Conservation (phyloP, 1,140 invertebrate genomes). For the Wasmannia auropunctata region DNA sequence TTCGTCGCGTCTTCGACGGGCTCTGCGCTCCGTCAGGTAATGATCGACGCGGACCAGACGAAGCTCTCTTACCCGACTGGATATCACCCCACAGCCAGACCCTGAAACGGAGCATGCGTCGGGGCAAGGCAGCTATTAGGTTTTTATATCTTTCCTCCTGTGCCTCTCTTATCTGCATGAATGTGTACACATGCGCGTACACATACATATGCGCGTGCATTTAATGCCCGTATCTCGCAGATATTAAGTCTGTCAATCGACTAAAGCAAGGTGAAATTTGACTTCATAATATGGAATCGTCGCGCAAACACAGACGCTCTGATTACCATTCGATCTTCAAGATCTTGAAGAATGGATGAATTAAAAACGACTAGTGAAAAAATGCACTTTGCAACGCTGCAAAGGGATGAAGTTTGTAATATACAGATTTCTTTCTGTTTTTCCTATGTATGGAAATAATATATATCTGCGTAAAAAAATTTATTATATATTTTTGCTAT, state of each 20-base stretch:
- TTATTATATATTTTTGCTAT: neutral
- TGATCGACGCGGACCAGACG: conserved; percentile 42
- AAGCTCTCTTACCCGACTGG: conserved; percentile 54
- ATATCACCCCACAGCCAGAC: conserved; percentile 39
- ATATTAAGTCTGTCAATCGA: neutral
- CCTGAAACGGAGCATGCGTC: conserved; percentile 53
- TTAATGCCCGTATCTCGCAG: neutral
- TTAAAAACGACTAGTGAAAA: neutral
- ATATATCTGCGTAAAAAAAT: neutral
- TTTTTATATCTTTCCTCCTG: conserved; percentile 39
- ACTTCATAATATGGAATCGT: neutral
- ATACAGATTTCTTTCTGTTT: neutral
- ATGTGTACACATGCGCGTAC: conserved; percentile 25
- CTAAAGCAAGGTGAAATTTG: neutral
- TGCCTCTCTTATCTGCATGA: conserved; percentile 37
- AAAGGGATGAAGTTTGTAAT: neutral
- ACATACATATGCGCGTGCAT: neutral
- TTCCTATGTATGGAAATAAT: neutral
- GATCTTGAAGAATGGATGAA: neutral
- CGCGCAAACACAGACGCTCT: neutral
- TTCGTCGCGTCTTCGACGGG: conserved; percentile 6
- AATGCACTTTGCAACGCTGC: neutral
- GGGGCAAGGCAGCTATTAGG: conserved; percentile 32
- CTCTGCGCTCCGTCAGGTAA: conserved; percentile 41
- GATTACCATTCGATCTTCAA: neutral